Evolutionary conservation across 2,888 invertebrate genomes (phyloP).

Genomic region (Hyposoter didymator): DNA sequence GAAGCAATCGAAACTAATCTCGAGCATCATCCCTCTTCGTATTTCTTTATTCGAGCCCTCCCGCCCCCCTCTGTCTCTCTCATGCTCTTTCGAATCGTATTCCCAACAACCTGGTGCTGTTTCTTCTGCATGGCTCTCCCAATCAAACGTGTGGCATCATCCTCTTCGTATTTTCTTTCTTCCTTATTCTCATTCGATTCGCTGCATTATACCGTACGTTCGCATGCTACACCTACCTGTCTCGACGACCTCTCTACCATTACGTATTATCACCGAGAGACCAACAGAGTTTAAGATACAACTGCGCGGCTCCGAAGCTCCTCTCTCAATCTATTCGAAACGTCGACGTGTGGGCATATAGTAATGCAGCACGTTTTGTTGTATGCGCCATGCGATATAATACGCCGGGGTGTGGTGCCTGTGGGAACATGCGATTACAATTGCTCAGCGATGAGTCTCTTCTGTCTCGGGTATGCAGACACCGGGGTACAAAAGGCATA

Average conservation of each 20-base stretch:
- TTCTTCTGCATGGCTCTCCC: conserved; percentile 3
- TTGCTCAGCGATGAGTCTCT: conserved; percentile 59
- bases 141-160: conserved; percentile 22
- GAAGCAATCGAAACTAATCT: conserved; percentile 82
- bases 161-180: conserved; percentile 42
- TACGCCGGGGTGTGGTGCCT: conserved; percentile 60
- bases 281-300: neutral
- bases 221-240: conserved; percentile 63
- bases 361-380: conserved; percentile 49
- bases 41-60: conserved; percentile 49
- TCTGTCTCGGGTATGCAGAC: conserved; percentile 53
- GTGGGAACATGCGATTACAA: conserved; percentile 64
- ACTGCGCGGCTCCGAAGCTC: conserved; percentile 9
- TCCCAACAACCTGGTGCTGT: conserved; percentile 41
- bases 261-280: conserved; percentile 68
- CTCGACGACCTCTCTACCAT: conserved; percentile 67
- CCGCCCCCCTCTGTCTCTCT: conserved; percentile 36
- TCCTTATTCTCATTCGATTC: conserved; percentile 59
- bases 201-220: conserved; percentile 59
- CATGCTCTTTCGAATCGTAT: conserved; percentile 34
- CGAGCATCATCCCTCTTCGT: conserved; percentile 73
- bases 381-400: conserved; percentile 25
- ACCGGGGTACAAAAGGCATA: conserved; percentile 47
- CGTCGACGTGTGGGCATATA: conserved; percentile 58
- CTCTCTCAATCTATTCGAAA: conserved; percentile 56